These are phyloP conservation scores for Agonum fuliginosum DNA, from an alignment of 2,888 invertebrate species.

Conservation along the genomic window DNA sequence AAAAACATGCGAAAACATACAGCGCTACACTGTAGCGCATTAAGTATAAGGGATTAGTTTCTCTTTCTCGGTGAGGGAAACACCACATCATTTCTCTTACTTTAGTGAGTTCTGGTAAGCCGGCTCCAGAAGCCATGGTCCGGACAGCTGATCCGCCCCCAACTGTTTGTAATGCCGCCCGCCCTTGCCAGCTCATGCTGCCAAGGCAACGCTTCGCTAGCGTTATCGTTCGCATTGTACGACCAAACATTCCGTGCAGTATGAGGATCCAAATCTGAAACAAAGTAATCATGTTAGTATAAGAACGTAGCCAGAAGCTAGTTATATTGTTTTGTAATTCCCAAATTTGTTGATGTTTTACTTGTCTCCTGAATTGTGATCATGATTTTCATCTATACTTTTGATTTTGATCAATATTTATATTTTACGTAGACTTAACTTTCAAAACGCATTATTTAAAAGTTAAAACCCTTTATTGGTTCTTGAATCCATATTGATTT, in stretches of 20 bases:
- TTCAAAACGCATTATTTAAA: too few species aligned
- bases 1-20: not conserved
- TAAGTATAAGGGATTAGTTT: not conserved
- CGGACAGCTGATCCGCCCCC: conserved; percentile 32
- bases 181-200: not conserved
- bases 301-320: too few species aligned
- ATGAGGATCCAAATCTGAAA: not conserved
- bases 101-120: conserved; percentile 42
- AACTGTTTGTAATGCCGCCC: not conserved
- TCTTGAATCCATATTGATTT: too few species aligned
- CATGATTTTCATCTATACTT: too few species aligned
- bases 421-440: too few species aligned
- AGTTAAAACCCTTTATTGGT: too few species aligned
- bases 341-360: too few species aligned
- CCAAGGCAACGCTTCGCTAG: not conserved
- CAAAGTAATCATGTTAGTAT: not conserved
- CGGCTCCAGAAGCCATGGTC: conserved; percentile 7
- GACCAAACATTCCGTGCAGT: not conserved
- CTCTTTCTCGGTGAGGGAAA: not conserved
- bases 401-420: too few species aligned
- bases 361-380: too few species aligned
- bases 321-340: too few species aligned
- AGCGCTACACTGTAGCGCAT: not conserved
- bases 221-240: not conserved
- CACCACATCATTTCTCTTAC: too few species aligned